Percentiles rank a stretch among this genome's conserved stretches.
Conservation (phyloP, 2,797 vertebrate species). For the Dallia pectoralis region DNA sequence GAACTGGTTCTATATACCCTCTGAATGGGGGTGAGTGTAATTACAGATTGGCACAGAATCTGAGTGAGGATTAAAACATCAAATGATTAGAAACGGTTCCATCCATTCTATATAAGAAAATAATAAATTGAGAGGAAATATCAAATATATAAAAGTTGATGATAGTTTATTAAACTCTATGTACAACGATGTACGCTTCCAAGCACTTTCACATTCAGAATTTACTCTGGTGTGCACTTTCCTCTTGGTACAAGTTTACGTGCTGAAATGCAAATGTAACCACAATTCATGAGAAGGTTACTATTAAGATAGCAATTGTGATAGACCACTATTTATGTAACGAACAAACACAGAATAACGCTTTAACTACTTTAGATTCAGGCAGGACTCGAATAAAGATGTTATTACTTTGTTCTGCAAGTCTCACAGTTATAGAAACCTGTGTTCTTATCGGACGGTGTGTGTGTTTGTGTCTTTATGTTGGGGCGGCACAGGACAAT, state of each 20-base stretch:
- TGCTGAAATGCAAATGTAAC: background rate
- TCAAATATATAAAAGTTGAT: background rate
- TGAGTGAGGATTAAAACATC: background rate
- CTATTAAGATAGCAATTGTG: background rate
- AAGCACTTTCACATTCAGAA: background rate
- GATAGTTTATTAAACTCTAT: background rate
- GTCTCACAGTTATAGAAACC: slow-evolving; percentile 42
- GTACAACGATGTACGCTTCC: slow-evolving; percentile 1
- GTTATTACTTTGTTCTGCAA: background rate
- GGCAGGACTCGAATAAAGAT: background rate
- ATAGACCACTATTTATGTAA: background rate
- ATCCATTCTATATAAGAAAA: slow-evolving; percentile 1
- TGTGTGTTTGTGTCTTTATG: too few species aligned
- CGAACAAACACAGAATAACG: background rate
- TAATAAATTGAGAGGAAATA: background rate
- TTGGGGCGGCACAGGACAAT: slow-evolving; percentile 64
- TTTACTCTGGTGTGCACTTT: too few species aligned
- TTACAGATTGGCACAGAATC: background rate
- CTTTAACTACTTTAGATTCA: background rate
- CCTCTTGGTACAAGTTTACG: background rate
- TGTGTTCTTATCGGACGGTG: too few species aligned
- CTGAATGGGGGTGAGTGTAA: background rate
- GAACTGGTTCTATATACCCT: background rate
- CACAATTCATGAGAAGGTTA: background rate
- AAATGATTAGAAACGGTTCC: background rate